Percentiles rank a stretch among this genome's conserved stretches.
These are phyloP conservation scores for Limnothrissa miodon DNA, from an alignment of 2,113 vertebrate species.

Conservation along the genomic window DNA sequence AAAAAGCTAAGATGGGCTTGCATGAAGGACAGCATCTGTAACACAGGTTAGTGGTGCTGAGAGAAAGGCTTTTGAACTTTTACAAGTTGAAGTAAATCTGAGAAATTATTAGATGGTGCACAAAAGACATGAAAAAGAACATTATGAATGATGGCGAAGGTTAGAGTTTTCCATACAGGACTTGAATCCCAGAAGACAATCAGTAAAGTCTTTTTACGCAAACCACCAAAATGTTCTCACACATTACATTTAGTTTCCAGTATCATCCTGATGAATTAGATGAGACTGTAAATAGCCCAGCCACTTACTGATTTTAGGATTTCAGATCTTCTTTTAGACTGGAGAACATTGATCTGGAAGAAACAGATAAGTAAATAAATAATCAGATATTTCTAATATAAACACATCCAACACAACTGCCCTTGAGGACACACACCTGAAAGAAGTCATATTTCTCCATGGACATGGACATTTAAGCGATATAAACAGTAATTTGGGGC, in stretches of 20 bases:
- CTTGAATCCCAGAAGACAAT: too few species aligned
- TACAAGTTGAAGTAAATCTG: not conserved
- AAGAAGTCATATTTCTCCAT: too few species aligned
- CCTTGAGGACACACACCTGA: not conserved
- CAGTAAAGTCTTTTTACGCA: too few species aligned
- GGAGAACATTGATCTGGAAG: conserved; percentile 92
- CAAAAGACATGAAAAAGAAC: too few species aligned
- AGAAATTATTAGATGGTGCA: not conserved
- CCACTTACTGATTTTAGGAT: conserved; percentile 91
- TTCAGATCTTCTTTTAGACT: conserved; percentile 95
- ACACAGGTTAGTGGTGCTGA: not conserved
- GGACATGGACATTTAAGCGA: too few species aligned
- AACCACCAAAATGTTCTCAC: too few species aligned
- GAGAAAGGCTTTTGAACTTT: not conserved
- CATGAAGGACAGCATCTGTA: conserved; percentile 97
- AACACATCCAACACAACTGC: not conserved
- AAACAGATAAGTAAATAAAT: conserved; percentile 28
- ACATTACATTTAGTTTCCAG: too few species aligned
- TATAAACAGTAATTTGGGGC: too few species aligned
- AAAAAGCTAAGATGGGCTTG: conserved; percentile 96
- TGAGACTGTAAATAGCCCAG: not conserved
- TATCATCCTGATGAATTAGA: too few species aligned
- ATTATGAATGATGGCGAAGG: too few species aligned
- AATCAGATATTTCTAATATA: not conserved
- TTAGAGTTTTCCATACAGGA: too few species aligned